Evolutionary conservation across 2,797 vertebrate species (phyloP).

Genomic region (Nannoperca australis): DNA sequence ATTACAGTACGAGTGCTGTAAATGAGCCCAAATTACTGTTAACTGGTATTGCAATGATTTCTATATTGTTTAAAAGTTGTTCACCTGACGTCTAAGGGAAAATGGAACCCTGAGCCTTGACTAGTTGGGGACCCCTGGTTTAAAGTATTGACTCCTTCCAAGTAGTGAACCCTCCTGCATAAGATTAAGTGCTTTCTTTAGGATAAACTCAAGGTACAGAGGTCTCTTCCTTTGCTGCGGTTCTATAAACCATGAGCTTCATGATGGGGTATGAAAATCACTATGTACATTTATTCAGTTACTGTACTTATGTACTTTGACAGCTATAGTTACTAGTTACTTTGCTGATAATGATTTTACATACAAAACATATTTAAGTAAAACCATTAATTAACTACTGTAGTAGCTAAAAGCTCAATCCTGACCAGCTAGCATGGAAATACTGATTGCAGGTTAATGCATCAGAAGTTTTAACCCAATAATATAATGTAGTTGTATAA

Average conservation of each 20-base stretch:
- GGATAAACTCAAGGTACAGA: too few species aligned
- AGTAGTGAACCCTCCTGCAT: too few species aligned
- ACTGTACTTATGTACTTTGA: neutral
- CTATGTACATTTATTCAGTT: neutral
- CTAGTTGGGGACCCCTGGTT: neutral
- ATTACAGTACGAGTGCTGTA: neutral
- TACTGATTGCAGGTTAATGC: neutral
- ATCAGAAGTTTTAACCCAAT: neutral
- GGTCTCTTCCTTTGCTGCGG: too few species aligned
- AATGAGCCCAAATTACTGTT: neutral
- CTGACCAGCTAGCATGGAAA: neutral
- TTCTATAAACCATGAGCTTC: neutral
- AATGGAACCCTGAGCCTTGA: neutral
- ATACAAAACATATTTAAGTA: neutral
- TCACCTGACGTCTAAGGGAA: too few species aligned
- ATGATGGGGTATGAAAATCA: neutral
- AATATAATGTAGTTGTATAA: neutral
- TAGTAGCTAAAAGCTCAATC: neutral
- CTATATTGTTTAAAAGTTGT: neutral
- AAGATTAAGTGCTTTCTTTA: too few species aligned
- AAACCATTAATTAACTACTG: too few species aligned
- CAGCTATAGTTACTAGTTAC: neutral
- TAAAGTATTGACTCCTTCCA: neutral
- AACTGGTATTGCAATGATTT: neutral
- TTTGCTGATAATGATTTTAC: neutral